Evolutionary conservation across 2,797 vertebrate species (phyloP), one percentile per base, ranked within the genome.

Genomic region (Microctenopoma stevenorrisi): DNA sequence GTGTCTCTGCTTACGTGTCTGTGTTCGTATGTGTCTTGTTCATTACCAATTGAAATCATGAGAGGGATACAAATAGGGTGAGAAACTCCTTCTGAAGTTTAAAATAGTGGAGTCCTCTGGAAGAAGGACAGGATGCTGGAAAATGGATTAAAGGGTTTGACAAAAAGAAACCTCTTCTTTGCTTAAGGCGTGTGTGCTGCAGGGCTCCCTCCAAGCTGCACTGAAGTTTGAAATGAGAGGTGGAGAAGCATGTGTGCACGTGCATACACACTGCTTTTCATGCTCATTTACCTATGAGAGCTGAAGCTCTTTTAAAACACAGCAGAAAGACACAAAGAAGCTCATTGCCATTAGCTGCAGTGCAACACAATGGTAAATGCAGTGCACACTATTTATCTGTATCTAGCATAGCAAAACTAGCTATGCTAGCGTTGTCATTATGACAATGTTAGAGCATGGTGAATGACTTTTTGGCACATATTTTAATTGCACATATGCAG

Each of bases 151-250:
- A 76, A 46, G 38, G 37, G 68, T 69, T 79, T 73, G 55, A 80
- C 57, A 18, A 64, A 66, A 74, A 52, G 56, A 79, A 76, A 55
- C 50, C 60, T 72, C 46, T 79, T 63, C 55, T 65, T 79, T 72
- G 53, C 76, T 80, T 28, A 13, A 63, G 77, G 82, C 66, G 6
- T 52, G 61, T 75, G 55, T 71, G 86, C 88, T 90, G 61, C 81
- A 55, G 81, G 81, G 75, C 77, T 90, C 25, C 81, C 86, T 80
- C 51, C 25, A 18, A 90, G 88, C 83, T 61, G 54, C n/a, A 44
- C 83, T 91, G 89, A 82, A 78, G 79, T 88, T 82, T 80, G 57
- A 86, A 84, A 85, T 84, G 59, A 64, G 65, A 62, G 70, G 67
- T 58, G 44, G 33, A 56, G 13, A 67, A 81, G 73, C 63, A 57